Evolutionary conservation across 2,888 invertebrate genomes (phyloP).

Genomic region (Dugesia japonica): DNA sequence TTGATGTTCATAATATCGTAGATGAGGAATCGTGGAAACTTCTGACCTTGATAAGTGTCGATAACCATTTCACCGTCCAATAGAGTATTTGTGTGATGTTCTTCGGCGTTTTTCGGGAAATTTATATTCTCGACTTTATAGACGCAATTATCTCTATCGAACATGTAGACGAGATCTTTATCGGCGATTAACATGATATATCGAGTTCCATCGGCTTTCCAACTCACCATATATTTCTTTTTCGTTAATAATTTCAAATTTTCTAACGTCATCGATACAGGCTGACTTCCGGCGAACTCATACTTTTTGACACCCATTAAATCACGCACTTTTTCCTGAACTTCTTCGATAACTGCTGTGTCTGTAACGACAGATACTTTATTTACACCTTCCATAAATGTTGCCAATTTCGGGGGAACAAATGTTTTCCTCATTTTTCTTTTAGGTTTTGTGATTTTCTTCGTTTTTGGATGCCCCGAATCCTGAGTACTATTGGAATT

Average conservation of each 20-base stretch:
- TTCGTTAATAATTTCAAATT: constrained; percentile 63
- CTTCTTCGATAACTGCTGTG: constrained; percentile 44
- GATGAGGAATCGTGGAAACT: constrained; percentile 70
- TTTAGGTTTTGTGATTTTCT: background rate
- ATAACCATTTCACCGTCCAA: constrained; percentile 74
- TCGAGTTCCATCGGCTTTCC: constrained; percentile 97
- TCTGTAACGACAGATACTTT: constrained; percentile 61
- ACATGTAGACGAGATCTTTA: constrained; percentile 68
- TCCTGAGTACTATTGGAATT: background rate
- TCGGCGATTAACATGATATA: constrained; percentile 73
- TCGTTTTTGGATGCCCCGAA: background rate
- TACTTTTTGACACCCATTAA: background rate
- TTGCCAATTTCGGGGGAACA: background rate
- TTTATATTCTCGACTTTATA: constrained; percentile 55
- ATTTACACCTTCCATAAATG: constrained; percentile 66
- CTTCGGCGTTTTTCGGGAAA: background rate
- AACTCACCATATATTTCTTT: constrained; percentile 81
- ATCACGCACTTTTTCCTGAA: background rate
- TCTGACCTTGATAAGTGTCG: constrained; percentile 59
- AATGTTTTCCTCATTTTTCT: background rate
- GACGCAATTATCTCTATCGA: constrained; percentile 82
- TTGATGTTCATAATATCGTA: constrained; percentile 56
- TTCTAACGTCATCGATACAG: constrained; percentile 75
- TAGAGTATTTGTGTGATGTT: background rate
- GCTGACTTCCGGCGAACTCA: constrained; percentile 79